Evolutionary conservation across 2,888 invertebrate genomes (phyloP).

Genomic region (Synanthedon vespiformis): DNA sequence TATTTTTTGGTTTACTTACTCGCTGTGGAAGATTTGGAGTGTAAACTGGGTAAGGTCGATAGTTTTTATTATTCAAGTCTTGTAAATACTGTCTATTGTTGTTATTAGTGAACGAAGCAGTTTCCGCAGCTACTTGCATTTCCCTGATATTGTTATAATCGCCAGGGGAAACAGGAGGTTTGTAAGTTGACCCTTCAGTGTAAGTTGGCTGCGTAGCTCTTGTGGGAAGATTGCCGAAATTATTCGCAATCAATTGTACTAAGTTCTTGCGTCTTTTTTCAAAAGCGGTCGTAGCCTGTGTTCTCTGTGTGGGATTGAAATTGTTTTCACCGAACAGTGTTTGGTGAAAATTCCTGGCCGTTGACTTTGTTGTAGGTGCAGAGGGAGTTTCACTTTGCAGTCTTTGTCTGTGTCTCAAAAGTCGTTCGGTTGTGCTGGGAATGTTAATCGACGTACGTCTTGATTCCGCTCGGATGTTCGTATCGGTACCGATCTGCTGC

Average conservation of each 20-base stretch:
- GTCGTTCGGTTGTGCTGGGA: constrained; percentile 50
- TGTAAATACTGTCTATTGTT: constrained; percentile 57
- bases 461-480: constrained; percentile 41
- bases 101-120: constrained; percentile 78
- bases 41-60: constrained; percentile 55
- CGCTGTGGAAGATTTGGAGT: constrained; percentile 40
- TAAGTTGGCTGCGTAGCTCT: constrained; percentile 42
- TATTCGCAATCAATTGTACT: constrained; percentile 53
- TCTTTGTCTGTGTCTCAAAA: constrained; percentile 42
- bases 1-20: constrained; percentile 34
- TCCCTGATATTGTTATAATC: constrained; percentile 66
- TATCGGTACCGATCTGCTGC: constrained; percentile 42
- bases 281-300: constrained; percentile 40
- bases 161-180: constrained; percentile 41
- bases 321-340: constrained; percentile 33
- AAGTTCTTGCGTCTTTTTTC: constrained; percentile 51
- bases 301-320: constrained; percentile 44
- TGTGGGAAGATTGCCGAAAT: constrained; percentile 34
- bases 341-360: constrained; percentile 42
- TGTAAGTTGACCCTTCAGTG: constrained; percentile 41
- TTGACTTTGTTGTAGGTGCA: constrained; percentile 28
- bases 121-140: constrained; percentile 80
- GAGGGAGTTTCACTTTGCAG: constrained; percentile 9
- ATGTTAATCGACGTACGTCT: constrained; percentile 39
- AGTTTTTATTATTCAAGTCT: constrained; percentile 48